Evolutionary conservation across 2,113 vertebrate genomes (phyloP).

Genomic region (Thamnaconus septentrionalis): DNA sequence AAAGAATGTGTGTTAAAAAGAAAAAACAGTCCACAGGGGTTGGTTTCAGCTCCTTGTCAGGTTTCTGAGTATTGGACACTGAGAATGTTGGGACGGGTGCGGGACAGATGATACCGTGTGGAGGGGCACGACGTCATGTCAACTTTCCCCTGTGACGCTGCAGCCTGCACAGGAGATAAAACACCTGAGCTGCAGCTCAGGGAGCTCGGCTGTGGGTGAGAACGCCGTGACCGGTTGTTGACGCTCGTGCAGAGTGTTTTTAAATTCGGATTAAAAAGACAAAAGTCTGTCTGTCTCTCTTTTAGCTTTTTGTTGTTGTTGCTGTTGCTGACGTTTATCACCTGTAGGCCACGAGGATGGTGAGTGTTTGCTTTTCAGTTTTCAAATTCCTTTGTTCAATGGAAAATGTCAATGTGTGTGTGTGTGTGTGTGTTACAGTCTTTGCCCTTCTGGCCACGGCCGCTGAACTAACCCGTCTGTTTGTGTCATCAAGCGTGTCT

Average conservation of each 20-base stretch:
- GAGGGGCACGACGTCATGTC: constrained; percentile 23
- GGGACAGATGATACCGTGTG: constrained; percentile 20
- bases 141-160: constrained; percentile 18
- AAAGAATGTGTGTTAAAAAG: no score
- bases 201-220: constrained; percentile 42
- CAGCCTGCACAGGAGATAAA: neutral
- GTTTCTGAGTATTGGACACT: no score
- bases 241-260: neutral
- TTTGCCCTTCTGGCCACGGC: no score
- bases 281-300: neutral
- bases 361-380: constrained; percentile 26
- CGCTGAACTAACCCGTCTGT: neutral
- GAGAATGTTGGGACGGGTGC: no score
- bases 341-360: constrained; percentile 38
- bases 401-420: neutral
- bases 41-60: no score
- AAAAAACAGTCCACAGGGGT: no score
- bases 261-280: neutral
- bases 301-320: constrained; percentile 31
- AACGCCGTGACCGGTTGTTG: neutral
- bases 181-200: constrained; percentile 18
- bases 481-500: constrained; percentile 36
- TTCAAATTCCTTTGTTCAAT: neutral
- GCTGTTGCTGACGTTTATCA: neutral
- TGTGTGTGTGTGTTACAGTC: no score